phyloP scores from a whole-genome alignment of 2,888 invertebrate species.

The Holacanthella duospinosa region DNA sequence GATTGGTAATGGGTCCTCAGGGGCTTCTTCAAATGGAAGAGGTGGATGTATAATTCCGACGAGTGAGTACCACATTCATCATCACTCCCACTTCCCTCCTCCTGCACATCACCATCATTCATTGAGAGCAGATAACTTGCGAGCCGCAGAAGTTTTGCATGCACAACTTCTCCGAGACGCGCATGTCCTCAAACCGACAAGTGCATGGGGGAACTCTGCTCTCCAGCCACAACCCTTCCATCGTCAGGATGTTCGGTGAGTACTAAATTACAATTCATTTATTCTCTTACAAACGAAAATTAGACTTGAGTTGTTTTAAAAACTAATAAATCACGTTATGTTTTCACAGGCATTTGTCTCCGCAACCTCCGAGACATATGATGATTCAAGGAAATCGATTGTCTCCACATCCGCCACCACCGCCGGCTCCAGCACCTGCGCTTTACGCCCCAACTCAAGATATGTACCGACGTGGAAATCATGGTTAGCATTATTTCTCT shows the following conservation, averaged over 20 bases:
- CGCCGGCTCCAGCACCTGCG: conserved; percentile 26
- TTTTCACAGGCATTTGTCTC: conserved; percentile 28
- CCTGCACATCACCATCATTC: conserved; percentile 32
- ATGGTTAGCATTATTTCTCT: conserved; percentile 27
- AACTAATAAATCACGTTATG: no score
- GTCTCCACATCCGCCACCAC: conserved; percentile 30
- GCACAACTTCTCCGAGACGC: conserved; percentile 41
- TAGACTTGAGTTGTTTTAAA: no score
- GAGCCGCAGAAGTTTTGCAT: conserved; percentile 44
- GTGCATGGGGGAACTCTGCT: conserved; percentile 29
- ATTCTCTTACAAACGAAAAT: not conserved
- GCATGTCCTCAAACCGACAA: conserved; percentile 29
- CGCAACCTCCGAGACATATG: conserved; percentile 32
- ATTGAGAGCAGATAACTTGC: conserved; percentile 28
- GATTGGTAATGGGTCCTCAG: not conserved
- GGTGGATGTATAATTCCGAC: conserved; percentile 11
- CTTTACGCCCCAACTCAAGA: conserved; percentile 34
- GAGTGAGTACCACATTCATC: conserved; percentile 24
- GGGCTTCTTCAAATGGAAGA: conserved; percentile 17
- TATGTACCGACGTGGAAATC: conserved; percentile 28
- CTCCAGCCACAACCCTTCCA: conserved; percentile 31
- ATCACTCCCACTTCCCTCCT: conserved; percentile 29
- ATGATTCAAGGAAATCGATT: conserved; percentile 32
- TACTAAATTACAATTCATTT: not conserved
- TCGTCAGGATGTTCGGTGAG: conserved; percentile 27